A percentile compares a stretch with the other conserved stretches of the same genome.
These are phyloP conservation scores for Elanoides forficatus DNA, from an alignment of 2,113 vertebrate genomes.

Conservation along the genomic window DNA sequence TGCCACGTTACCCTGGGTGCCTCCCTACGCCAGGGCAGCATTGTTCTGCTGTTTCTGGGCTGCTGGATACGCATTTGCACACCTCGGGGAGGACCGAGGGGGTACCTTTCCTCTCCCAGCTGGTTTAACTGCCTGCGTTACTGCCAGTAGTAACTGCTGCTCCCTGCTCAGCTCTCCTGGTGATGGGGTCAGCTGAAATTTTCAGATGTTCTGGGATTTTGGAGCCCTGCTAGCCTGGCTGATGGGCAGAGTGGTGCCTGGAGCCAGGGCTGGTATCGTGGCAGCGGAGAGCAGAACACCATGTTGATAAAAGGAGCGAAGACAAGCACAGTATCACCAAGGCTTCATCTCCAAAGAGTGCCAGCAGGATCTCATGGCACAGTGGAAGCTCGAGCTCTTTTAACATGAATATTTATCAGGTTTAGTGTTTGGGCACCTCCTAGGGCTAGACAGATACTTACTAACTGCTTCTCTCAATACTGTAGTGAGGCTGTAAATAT, in stretches of 20 bases:
- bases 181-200: neutral
- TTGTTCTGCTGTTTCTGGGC: fast-evolving
- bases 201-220: neutral
- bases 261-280: neutral
- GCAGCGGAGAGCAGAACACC: neutral
- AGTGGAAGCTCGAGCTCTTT: neutral
- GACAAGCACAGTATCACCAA: neutral
- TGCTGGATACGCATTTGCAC: neutral
- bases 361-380: fast-evolving
- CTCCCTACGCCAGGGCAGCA: neutral
- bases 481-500: neutral
- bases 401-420: neutral
- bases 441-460: neutral
- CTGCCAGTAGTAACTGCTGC: neutral
- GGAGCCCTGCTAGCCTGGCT: neutral
- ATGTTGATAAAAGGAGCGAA: neutral
- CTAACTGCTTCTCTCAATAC: neutral
- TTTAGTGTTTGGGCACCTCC: neutral
- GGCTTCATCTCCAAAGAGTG: neutral
- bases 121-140: neutral
- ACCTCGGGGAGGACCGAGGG: fast-evolving
- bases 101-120: neutral
- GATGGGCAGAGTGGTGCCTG: neutral
- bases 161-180: neutral
- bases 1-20: fast-evolving